phyloP scores from a whole-genome alignment of 2,888 invertebrate species.

The Aquatica leii region DNA sequence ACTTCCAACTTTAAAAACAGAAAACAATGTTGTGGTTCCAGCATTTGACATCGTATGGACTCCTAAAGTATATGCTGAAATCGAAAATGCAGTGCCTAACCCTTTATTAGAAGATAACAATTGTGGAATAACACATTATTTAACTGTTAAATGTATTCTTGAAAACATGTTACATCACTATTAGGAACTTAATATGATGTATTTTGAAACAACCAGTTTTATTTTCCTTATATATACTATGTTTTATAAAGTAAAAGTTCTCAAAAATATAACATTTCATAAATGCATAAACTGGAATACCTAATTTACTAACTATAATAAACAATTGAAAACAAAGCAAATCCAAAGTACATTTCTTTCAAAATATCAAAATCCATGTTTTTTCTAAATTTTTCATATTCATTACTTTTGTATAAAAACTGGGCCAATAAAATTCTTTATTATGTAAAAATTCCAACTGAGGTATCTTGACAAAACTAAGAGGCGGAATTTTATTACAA shows the following conservation, averaged over 20 bases:
- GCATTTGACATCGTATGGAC: neutral
- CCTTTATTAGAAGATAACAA: neutral
- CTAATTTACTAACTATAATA: no score
- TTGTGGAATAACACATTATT: neutral
- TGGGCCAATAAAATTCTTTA: neutral
- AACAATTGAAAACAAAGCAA: neutral
- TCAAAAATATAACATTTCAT: neutral
- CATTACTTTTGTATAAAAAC: neutral
- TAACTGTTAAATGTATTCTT: neutral
- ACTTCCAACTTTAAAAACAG: neutral
- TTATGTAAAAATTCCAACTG: neutral
- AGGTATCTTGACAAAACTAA: neutral
- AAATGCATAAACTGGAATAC: no score
- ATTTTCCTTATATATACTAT: neutral
- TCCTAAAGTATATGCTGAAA: neutral
- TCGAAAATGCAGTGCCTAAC: neutral
- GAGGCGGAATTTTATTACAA: neutral
- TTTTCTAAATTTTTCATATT: neutral
- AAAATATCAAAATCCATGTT: neutral
- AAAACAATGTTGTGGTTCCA: neutral
- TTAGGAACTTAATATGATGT: no score
- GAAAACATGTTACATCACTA: neutral
- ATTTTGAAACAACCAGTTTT: neutral
- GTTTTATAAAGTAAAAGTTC: neutral
- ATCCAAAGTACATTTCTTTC: conserved; percentile 3